Conservation (phyloP, 2,113 vertebrate genomes). For the Sula dactylatra region DNA sequence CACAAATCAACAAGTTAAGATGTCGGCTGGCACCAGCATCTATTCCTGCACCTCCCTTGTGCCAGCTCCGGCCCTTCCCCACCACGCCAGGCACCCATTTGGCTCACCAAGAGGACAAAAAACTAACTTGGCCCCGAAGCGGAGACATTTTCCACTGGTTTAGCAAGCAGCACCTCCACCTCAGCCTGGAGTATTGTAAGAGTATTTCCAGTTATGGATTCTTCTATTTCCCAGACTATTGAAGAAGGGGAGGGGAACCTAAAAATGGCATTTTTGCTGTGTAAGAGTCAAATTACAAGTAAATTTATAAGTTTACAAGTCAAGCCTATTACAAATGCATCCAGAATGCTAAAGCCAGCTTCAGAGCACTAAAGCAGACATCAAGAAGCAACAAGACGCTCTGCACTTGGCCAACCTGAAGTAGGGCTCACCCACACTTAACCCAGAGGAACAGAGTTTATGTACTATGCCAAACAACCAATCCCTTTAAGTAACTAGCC, state of each 20-base stretch:
- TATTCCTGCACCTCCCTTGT: neutral
- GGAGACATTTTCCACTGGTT: neutral
- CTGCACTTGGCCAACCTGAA: neutral
- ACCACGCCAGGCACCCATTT: fast-evolving
- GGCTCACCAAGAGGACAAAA: neutral
- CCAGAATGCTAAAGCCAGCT: neutral
- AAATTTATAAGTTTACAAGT: neutral
- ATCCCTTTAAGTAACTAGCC: neutral
- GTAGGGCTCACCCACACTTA: neutral
- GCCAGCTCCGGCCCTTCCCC: fast-evolving
- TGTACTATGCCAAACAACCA: neutral
- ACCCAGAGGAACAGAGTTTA: neutral
- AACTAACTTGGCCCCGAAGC: neutral
- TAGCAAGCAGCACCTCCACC: neutral
- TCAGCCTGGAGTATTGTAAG: neutral
- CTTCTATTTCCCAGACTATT: neutral
- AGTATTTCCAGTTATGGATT: neutral
- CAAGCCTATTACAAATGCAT: neutral
- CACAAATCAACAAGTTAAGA: neutral
- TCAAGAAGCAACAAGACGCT: fast-evolving
- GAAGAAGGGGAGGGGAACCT: neutral
- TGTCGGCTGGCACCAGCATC: neutral
- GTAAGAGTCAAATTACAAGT: neutral
- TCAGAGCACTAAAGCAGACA: neutral
- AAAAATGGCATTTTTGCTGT: neutral